phyloP scores from a whole-genome alignment of 2,113 vertebrate genomes.

The Mustela lutreola region DNA sequence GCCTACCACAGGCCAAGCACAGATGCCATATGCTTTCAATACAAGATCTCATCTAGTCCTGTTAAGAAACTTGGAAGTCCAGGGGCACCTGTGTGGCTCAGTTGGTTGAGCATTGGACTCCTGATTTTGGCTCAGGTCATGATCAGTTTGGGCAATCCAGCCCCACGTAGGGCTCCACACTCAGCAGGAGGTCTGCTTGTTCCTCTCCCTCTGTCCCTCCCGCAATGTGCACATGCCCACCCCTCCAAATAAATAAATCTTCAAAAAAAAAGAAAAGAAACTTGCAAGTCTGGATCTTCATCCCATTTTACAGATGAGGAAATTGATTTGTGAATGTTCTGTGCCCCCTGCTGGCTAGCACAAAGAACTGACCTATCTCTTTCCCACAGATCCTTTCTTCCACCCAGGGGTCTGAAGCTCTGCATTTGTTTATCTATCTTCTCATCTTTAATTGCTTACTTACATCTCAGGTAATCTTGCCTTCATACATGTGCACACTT shows the following conservation, averaged over 20 bases:
- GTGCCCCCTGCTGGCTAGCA: conserved; percentile 50
- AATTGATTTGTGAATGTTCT: conserved; percentile 60
- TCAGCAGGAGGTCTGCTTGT: not conserved
- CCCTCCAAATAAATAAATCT: not conserved
- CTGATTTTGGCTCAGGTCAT: not conserved
- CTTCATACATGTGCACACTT: not conserved
- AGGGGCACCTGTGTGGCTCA: not conserved
- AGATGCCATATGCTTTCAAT: not conserved
- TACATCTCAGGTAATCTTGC: not conserved
- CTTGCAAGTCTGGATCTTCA: not conserved
- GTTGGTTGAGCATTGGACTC: not conserved
- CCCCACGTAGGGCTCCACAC: not conserved
- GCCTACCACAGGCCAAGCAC: not conserved
- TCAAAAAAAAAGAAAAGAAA: not conserved
- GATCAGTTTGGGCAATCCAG: not conserved
- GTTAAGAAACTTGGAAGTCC: not conserved
- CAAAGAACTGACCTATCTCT: not conserved
- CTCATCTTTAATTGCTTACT: conserved; percentile 2
- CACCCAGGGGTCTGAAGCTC: not conserved
- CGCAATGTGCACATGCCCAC: not conserved
- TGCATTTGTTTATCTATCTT: not conserved
- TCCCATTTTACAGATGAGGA: conserved; percentile 72
- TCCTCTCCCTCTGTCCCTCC: not conserved
- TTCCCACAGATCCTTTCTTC: not conserved
- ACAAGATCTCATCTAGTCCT: not conserved